These are phyloP conservation scores for Atta colombica DNA, from an alignment of 1,140 invertebrate genomes.

Conservation along the genomic window DNA sequence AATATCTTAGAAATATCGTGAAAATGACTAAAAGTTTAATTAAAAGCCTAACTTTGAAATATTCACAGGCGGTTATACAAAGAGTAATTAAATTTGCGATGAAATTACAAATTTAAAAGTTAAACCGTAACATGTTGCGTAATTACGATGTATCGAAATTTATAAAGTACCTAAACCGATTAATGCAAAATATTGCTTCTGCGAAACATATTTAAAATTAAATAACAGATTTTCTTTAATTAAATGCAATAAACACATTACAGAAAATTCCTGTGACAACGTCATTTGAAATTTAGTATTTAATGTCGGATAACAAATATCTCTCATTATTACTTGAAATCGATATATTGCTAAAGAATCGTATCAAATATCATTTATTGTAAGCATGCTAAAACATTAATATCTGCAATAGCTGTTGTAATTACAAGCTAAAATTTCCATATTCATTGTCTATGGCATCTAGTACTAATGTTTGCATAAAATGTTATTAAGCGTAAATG, in stretches of 20 bases:
- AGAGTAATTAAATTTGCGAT: slow-evolving; percentile 9
- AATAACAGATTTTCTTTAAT: slow-evolving; percentile 9
- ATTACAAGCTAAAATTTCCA: slow-evolving; percentile 47
- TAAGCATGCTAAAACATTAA: background rate
- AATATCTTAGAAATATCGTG: background rate
- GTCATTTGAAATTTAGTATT: slow-evolving; percentile 3
- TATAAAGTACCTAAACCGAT: slow-evolving; percentile 24
- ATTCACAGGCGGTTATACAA: background rate
- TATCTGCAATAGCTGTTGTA: slow-evolving; percentile 1
- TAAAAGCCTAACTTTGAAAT: slow-evolving; percentile 4
- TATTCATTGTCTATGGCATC: slow-evolving; percentile 47
- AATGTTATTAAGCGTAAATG: slow-evolving; percentile 54
- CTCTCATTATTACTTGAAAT: background rate
- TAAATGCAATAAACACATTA: background rate
- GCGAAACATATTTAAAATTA: slow-evolving; percentile 8
- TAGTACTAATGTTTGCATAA: slow-evolving; percentile 57
- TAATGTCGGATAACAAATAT: slow-evolving; percentile 6
- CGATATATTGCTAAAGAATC: slow-evolving; percentile 2
- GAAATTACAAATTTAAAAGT: slow-evolving; percentile 31
- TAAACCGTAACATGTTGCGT: background rate
- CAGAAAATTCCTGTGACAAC: background rate
- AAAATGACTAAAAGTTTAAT: slow-evolving; percentile 7
- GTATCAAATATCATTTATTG: slow-evolving; percentile 22
- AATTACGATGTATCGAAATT: slow-evolving; percentile 1
- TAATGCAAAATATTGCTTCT: slow-evolving; percentile 20